phyloP scores from a whole-genome alignment of 2,888 invertebrate genomes.

The Xanthia togata region DNA sequence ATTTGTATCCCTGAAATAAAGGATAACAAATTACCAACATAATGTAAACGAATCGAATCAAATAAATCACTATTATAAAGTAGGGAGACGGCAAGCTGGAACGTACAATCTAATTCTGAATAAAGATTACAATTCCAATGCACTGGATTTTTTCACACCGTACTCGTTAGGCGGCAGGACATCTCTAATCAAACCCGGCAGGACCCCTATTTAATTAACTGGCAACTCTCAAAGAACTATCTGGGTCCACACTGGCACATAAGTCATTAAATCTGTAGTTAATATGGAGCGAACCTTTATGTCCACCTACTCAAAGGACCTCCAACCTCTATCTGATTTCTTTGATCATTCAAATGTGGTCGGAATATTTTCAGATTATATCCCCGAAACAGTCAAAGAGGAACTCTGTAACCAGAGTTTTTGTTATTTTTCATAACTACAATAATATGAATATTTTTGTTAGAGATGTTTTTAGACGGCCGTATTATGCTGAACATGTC shows the following conservation, averaged over 20 bases:
- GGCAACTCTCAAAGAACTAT: slow-evolving; percentile 48
- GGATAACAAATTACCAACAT: neutral
- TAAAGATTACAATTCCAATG: neutral
- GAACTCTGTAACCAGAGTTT: slow-evolving; percentile 42
- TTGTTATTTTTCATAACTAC: slow-evolving; percentile 47
- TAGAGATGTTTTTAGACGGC: slow-evolving; percentile 53
- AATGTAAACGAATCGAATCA: neutral
- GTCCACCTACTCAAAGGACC: slow-evolving; percentile 36
- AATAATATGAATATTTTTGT: slow-evolving; percentile 51
- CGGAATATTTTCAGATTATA: slow-evolving; percentile 52
- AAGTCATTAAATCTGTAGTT: slow-evolving; percentile 39
- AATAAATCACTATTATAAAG: slow-evolving; percentile 9
- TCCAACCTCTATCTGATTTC: slow-evolving; percentile 37
- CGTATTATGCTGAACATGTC: slow-evolving; percentile 48
- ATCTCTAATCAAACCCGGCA: slow-evolving; percentile 34
- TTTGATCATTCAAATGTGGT: slow-evolving; percentile 68
- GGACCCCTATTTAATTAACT: slow-evolving; percentile 39
- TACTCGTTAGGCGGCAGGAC: slow-evolving; percentile 9
- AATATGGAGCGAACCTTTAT: slow-evolving; percentile 10
- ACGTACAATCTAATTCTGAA: slow-evolving; percentile 8
- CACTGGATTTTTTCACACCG: slow-evolving; percentile 18
- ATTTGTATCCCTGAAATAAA: neutral
- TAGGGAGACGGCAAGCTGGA: neutral
- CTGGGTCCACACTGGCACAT: slow-evolving; percentile 18
- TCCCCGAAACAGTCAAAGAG: slow-evolving; percentile 44